Percentiles rank a stretch among this genome's conserved stretches.
These are phyloP conservation scores for Siderastrea radians DNA, from an alignment of 92 coral and sea anemone genomes.

Conservation along the genomic window DNA sequence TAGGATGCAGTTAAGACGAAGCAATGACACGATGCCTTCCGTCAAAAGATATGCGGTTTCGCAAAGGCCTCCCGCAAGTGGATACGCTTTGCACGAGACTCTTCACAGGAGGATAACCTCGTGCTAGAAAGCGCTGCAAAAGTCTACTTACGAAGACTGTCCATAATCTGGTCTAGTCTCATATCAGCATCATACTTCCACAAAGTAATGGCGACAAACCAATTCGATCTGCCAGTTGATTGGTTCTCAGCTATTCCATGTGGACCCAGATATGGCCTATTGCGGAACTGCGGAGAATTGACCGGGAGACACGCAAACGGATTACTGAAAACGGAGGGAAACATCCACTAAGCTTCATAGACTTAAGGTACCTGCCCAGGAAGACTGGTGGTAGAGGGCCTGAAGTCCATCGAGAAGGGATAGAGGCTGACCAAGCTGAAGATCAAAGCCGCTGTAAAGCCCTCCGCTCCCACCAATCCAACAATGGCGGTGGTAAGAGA, in stretches of 20 bases:
- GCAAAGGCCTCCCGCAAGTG: no score
- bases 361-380: conserved; percentile 42
- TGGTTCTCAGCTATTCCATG: conserved; percentile 37
- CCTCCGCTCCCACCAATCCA: no score
- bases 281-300: conserved; percentile 41
- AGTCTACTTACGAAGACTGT: conserved; percentile 47
- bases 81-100: no score
- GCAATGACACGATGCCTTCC: no score
- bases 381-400: not conserved
- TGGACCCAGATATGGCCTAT: conserved; percentile 49
- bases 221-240: conserved; percentile 32
- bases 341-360: conserved; percentile 18
- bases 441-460: no score
- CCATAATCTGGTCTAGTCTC: conserved; percentile 45
- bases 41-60: no score
- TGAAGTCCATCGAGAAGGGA: not conserved
- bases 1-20: no score
- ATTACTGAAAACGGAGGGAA: conserved; percentile 15
- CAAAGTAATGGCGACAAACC: conserved; percentile 53
- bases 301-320: conserved; percentile 32
- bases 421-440: no score
- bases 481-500: no score
- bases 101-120: no score
- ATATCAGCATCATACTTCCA: conserved; percentile 36
- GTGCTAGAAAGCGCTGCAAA: no score